These are phyloP conservation scores for Rhinopomastus cyanomelas DNA, from an alignment of 2,113 vertebrate species.

Conservation along the genomic window DNA sequence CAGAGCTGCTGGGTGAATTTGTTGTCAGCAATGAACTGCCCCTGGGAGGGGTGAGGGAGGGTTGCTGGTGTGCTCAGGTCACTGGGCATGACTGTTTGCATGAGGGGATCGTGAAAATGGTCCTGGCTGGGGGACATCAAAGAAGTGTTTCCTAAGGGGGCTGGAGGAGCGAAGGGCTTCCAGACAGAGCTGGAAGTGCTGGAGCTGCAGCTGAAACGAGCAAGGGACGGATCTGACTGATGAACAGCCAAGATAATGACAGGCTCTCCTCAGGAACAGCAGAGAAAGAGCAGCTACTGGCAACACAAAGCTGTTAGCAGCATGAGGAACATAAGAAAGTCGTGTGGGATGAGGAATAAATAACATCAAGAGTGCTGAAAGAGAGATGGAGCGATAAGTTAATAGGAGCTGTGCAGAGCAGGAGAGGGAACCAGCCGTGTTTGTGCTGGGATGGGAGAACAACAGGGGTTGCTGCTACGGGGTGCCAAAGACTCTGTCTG, in stretches of 20 bases:
- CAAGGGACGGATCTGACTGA: neutral
- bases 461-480: neutral
- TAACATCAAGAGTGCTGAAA: neutral
- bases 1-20: neutral
- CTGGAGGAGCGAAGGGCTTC: neutral
- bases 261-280: slow-evolving; percentile 17
- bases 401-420: neutral
- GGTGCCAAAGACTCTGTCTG: neutral
- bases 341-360: neutral
- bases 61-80: slow-evolving; percentile 8
- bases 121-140: neutral
- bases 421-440: neutral
- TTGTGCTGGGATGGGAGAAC: neutral
- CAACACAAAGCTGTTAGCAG: slow-evolving; percentile 11
- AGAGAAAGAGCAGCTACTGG: slow-evolving; percentile 25
- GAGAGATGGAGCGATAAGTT: neutral
- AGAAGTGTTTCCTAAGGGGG: neutral
- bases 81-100: neutral
- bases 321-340: neutral
- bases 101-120: neutral
- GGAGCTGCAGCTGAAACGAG: neutral
- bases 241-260: slow-evolving; percentile 18
- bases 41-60: neutral
- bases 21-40: neutral
- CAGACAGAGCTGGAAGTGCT: neutral